These are phyloP conservation scores for Alosa alosa DNA, from an alignment of 2,113 vertebrate genomes.

Conservation along the genomic window DNA sequence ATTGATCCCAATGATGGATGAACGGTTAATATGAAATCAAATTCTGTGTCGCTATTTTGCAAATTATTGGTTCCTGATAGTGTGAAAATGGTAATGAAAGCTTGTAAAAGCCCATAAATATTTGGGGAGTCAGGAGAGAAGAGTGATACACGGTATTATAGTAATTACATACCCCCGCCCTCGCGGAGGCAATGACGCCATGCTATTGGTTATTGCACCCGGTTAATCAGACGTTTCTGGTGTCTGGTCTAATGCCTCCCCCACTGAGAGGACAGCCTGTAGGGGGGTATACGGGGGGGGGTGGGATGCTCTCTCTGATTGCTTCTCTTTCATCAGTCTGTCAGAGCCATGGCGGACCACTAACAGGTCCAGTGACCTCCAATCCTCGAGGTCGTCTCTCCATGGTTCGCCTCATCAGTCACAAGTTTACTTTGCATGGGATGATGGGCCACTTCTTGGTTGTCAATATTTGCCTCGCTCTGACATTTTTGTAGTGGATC, in stretches of 20 bases:
- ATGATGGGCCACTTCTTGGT: neutral
- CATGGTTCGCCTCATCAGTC: constrained; percentile 3
- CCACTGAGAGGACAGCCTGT: neutral
- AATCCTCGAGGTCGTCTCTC: constrained; percentile 42
- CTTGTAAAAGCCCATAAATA: constrained; percentile 11
- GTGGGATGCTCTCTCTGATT: constrained; percentile 46
- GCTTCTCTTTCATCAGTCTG: constrained; percentile 58
- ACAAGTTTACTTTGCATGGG: neutral
- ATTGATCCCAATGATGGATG: neutral
- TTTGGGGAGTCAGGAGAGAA: neutral
- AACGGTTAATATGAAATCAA: neutral
- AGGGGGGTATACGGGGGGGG: neutral
- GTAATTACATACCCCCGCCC: neutral
- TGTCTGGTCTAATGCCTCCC: constrained; percentile 6
- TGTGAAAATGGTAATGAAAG: constrained; percentile 14
- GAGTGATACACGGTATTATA: neutral
- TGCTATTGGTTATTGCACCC: neutral
- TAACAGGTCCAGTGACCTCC: constrained; percentile 41
- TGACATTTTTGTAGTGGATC: constrained; percentile 8
- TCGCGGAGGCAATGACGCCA: neutral
- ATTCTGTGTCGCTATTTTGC: neutral
- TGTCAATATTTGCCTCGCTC: constrained; percentile 16
- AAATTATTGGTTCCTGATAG: neutral
- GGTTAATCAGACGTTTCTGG: constrained; percentile 7
- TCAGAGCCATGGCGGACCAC: constrained; percentile 49